Conservation (phyloP, 92 coral and sea anemone species). For the Epizoanthus scotinus region DNA sequence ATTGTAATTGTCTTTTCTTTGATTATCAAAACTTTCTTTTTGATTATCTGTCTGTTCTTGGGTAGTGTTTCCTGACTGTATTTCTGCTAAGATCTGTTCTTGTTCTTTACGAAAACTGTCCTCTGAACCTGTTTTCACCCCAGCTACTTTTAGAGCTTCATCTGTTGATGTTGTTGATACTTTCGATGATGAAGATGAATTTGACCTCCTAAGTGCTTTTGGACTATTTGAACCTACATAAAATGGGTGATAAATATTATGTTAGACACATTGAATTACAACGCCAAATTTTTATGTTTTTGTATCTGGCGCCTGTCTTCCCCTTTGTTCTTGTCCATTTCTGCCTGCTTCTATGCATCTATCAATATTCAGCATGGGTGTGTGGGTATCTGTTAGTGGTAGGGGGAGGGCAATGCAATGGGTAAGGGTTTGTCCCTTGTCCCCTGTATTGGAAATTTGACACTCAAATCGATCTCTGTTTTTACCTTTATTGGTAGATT, state of each 20-base stretch:
- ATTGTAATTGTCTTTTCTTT: slow-evolving; percentile 11
- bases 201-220: slow-evolving; percentile 21
- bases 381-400: too few species aligned
- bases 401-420: too few species aligned
- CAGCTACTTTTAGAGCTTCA: slow-evolving; percentile 24
- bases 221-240: not conserved
- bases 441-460: too few species aligned
- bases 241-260: not conserved
- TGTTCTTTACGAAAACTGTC: slow-evolving; percentile 15
- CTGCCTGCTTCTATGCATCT: too few species aligned
- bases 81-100: slow-evolving; percentile 9
- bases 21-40: not conserved
- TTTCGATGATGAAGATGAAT: slow-evolving; percentile 7
- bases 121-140: not conserved
- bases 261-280: not conserved
- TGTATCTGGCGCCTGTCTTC: not conserved
- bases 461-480: too few species aligned
- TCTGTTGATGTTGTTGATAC: slow-evolving; percentile 21
- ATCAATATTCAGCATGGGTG: too few species aligned
- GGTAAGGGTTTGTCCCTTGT: too few species aligned
- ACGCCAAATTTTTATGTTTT: not conserved
- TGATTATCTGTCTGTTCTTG: slow-evolving; percentile 8
- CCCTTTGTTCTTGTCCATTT: too few species aligned
- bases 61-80: not conserved
- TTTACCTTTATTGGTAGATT: too few species aligned